These are phyloP conservation scores for Pecten maximus DNA, from an alignment of 2,888 invertebrate genomes.

Conservation along the genomic window DNA sequence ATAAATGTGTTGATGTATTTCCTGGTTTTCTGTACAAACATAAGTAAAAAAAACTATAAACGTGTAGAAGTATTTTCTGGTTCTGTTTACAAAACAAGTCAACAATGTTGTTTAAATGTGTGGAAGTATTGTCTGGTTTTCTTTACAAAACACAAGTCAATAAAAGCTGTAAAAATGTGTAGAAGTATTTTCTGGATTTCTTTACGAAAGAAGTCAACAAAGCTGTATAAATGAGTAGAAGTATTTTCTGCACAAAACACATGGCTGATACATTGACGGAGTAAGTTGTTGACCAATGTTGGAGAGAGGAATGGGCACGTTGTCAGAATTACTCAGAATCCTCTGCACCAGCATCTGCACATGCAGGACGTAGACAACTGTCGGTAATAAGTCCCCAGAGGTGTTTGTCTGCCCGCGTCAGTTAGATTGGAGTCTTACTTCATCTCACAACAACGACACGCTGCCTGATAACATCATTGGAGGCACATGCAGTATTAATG, in stretches of 20 bases:
- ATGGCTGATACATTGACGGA: neutral
- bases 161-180: too few species aligned
- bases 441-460: neutral
- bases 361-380: neutral
- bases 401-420: neutral
- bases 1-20: too few species aligned
- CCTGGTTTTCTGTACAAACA: too few species aligned
- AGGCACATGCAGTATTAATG: slow-evolving; percentile 1
- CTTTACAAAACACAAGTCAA: too few species aligned
- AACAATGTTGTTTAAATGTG: too few species aligned
- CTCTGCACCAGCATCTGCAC: neutral
- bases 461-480: neutral
- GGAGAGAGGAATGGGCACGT: neutral
- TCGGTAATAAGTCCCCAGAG: neutral
- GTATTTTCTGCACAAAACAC: neutral
- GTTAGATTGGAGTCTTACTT: neutral
- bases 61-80: too few species aligned
- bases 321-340: neutral
- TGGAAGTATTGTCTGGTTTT: too few species aligned
- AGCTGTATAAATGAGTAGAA: neutral
- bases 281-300: neutral
- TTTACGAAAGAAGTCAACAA: too few species aligned
- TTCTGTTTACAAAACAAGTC: too few species aligned
- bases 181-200: too few species aligned
- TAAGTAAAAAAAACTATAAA: too few species aligned